Base-by-base conservation (phyloP, 2,797 vertebrate species). In the Tokudaia muenninki region DNA sequence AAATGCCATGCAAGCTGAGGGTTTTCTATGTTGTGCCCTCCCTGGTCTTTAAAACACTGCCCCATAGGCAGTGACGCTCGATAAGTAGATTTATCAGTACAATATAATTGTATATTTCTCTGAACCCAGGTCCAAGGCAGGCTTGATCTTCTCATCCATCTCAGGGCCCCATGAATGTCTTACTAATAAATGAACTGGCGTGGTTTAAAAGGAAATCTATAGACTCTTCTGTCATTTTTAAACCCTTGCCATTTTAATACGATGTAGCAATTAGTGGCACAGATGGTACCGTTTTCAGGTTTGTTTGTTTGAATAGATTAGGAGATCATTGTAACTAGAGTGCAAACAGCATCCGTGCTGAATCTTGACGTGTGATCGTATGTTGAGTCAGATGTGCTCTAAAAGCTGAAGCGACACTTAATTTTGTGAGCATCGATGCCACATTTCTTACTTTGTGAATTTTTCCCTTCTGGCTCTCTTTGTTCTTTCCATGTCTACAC, bases 251-350 rank as follows among this genome's bases (percentile, higher is more conserved):
- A 90, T 57, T 79, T 10, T 96, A 77, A 80, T 12, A 74, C 16
- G 24, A 91, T 94, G 79, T 61, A 92, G 63, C 29, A 96, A 92
- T 83, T 92, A 92, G 89, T 83, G 81, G 81, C 91, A 96, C 91
- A 96, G 92, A 97, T 96, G 94, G 92, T 93, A 26, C 65, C 93
- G 82, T 88, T 97, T 97, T 94, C 65, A 91, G 82, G 65, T 90
- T 87, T 91, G 75, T 82, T 97, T 90, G 65, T 83, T 91, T 94
- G 82, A 87, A 52, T 41, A 65, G 92, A 89, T 29, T 67, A 95
- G 34, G 55, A 80, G 89, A 82, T 52, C 74, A 70, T 78, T 87
- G 61, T 57, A 87, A 90, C 65, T 83, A 81, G 80, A 94, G 84
- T 61, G 41, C 77, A 84, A 96, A 65, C 7, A 34, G 47, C 70